Evolutionary conservation across 2,888 invertebrate genomes (phyloP), one percentile per base, ranked within the genome.

Genomic region (Calephelis perditalis): DNA sequence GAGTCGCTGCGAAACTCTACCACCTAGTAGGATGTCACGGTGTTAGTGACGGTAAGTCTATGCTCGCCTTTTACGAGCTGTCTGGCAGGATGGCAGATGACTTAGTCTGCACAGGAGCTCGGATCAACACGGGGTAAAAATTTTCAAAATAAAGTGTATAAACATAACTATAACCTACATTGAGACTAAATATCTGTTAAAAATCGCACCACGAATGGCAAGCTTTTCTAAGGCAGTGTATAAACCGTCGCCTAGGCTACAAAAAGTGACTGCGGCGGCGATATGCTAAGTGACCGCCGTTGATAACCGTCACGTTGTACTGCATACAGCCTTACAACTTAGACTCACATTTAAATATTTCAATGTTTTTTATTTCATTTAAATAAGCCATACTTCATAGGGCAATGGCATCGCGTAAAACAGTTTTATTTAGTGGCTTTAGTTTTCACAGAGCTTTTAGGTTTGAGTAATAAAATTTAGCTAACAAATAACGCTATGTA

Each of bases 221-320:
- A 12, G 68, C 73, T 60, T 75, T 78, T 75, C 63, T 62, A 61
- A 61, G 68, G 70, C 70, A 66, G 72, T 76, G 74, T 75, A 75
- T 74, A 75, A 69, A 75, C 73, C 71, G 76, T 78, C 75, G 78
- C 77, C 76, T 77, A 75, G 78, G 77, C 69, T 73, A 81, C 82
- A 85, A 88, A 86, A 86, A 86, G 77, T 78, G 64, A 75, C 73
- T 71, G 74, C 67, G 70, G 72, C 67, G 68, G 73, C 80, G 86
- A 88, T 89, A 87, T 88, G 88, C 87, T 88, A 88, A 89, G 87
- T 84, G 82, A 77, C 78, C 78, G 67, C 68, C 71, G 78, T 75
- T 84, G 88, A 89, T 88, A 88, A 79, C 80, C 73, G 78, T 78
- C 85, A 82, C 82, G 64, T 64, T 61, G 61, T 65, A 65, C 60